phyloP scores from a whole-genome alignment of 2,113 vertebrate species.

The Uria aalge region DNA sequence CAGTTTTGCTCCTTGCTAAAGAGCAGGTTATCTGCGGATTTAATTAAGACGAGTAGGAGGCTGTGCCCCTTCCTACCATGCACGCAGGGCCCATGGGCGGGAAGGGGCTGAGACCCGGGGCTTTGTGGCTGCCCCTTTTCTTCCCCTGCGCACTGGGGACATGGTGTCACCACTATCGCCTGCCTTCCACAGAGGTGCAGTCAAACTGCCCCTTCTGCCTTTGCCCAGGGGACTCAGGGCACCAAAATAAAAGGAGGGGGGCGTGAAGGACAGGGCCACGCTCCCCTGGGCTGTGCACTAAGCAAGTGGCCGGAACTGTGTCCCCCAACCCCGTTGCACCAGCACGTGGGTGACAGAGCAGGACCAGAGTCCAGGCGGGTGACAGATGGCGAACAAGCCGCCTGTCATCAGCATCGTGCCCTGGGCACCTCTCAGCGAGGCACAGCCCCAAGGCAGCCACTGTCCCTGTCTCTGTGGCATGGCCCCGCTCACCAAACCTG shows the following conservation, averaged over 20 bases:
- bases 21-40: not conserved
- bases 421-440: not conserved
- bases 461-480: not conserved
- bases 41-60: not conserved
- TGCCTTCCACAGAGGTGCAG: not conserved
- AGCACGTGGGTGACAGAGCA: accelerated
- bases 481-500: not conserved
- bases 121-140: accelerated
- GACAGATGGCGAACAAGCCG: not conserved
- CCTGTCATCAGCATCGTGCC: not conserved
- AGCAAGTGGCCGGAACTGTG: not conserved
- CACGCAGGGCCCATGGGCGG: not conserved
- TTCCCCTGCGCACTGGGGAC: accelerated
- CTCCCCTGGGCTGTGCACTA: not conserved
- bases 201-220: not conserved
- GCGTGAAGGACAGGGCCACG: not conserved
- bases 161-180: accelerated
- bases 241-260: not conserved
- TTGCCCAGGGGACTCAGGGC: not conserved
- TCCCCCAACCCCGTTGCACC: not conserved
- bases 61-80: not conserved
- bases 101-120: not conserved
- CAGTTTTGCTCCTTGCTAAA: not conserved
- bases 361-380: not conserved
- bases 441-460: not conserved